Evolutionary conservation across 2,113 vertebrate species (phyloP).

Genomic region (Myanophis thanlyinensis): DNA sequence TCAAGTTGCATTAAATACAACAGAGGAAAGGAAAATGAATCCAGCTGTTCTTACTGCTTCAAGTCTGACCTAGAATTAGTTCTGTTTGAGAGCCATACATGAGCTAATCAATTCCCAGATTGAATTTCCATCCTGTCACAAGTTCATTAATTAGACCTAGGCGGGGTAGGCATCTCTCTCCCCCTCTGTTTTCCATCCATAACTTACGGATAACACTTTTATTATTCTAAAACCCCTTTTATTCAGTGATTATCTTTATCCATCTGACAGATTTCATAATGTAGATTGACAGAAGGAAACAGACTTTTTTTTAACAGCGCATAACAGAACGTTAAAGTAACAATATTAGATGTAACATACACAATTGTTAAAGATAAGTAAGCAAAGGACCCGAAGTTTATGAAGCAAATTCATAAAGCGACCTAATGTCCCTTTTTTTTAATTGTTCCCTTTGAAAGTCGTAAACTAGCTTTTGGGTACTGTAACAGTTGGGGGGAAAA

Average conservation of each 20-base stretch:
- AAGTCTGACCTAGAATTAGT: background rate
- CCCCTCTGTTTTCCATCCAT: background rate
- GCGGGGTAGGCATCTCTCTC: too few species aligned
- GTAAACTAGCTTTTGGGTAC: too few species aligned
- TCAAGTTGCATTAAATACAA: accelerated
- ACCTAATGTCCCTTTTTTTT: background rate
- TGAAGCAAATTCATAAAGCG: background rate
- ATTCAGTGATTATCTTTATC: background rate
- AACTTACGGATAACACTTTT: background rate
- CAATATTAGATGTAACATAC: background rate
- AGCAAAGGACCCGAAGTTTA: background rate
- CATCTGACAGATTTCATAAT: background rate
- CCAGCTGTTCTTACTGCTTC: background rate
- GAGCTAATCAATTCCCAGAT: background rate
- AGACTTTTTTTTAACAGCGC: background rate
- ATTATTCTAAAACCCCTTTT: background rate
- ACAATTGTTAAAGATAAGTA: background rate
- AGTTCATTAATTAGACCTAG: background rate
- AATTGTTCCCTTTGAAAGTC: background rate
- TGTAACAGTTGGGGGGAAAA: background rate
- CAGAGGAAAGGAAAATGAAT: background rate
- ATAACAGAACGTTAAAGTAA: background rate
- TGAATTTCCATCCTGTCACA: background rate
- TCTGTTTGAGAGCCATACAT: background rate
- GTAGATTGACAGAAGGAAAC: background rate